Percentiles rank a stretch among this genome's conserved stretches.
Conservation (phyloP, 2,113 vertebrate genomes). For the Ibidorhyncha struthersii region DNA sequence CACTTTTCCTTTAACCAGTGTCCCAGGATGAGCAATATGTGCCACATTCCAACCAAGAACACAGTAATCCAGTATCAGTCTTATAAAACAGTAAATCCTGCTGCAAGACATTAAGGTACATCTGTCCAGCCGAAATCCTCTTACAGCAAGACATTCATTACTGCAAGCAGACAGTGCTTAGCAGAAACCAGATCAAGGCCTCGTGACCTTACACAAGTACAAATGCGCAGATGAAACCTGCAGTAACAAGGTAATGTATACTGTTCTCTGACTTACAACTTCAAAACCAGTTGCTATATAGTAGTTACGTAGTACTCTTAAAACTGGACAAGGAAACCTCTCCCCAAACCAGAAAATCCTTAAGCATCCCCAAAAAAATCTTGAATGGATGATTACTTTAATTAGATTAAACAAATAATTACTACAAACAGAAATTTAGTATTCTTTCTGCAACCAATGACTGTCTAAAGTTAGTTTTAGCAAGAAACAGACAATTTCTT, state of each 20-base stretch:
- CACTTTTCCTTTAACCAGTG: neutral
- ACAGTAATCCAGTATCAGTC: conserved; percentile 24
- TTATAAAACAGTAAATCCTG: conserved; percentile 60
- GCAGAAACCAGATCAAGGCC: conserved; percentile 26
- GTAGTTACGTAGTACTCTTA: neutral
- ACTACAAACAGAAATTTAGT: neutral
- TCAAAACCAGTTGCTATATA: neutral
- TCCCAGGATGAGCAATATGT: neutral
- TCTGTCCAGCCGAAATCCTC: conserved; percentile 65
- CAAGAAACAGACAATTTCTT: neutral
- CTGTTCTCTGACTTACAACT: neutral
- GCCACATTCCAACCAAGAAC: neutral
- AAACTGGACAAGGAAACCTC: neutral
- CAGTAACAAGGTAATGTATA: neutral
- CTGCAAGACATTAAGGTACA: conserved; percentile 57
- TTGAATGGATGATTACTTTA: neutral
- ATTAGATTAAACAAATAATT: neutral
- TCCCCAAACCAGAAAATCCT: neutral
- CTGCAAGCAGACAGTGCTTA: neutral
- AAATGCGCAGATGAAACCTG: conserved; percentile 4
- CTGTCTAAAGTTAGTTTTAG: neutral
- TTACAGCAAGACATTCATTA: conserved; percentile 49
- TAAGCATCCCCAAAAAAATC: neutral
- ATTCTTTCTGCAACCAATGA: neutral
- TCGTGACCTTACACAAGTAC: conserved; percentile 7